A percentile compares a stretch with the other conserved stretches of the same genome.
Evolutionary conservation across 2,113 vertebrate genomes (phyloP).

Genomic region (Phyllostomus hastatus): DNA sequence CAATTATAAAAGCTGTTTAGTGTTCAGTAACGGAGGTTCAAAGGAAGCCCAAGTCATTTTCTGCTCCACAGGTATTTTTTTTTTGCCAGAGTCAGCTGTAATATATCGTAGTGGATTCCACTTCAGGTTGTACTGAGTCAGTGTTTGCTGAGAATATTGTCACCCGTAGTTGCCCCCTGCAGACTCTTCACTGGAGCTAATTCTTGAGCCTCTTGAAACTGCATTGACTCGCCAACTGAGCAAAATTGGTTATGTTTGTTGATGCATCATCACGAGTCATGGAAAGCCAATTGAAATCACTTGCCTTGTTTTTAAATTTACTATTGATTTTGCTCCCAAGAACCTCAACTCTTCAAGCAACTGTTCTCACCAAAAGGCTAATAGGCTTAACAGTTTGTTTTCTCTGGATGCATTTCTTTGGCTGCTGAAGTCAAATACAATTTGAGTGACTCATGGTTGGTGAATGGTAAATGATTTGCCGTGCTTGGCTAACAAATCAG

Average conservation of each 20-base stretch:
- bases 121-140: neutral
- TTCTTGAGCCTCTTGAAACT: neutral
- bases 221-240: neutral
- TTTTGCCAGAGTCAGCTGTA: neutral
- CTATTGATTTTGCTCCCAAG: neutral
- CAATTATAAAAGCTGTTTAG: neutral
- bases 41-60: neutral
- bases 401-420: slow-evolving; percentile 3
- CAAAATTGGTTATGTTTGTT: neutral
- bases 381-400: neutral
- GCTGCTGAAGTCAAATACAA: neutral
- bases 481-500: neutral
- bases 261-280: neutral
- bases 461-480: neutral
- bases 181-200: neutral
- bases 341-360: neutral
- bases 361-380: neutral
- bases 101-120: neutral
- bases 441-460: neutral
- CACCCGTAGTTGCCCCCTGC: neutral
- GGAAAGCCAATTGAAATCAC: neutral
- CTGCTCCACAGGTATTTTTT: neutral
- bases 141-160: neutral
- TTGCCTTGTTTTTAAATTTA: neutral
- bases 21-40: neutral